These are phyloP conservation scores for Falco columbarius DNA, from an alignment of 2,797 vertebrate species.

Conservation along the genomic window DNA sequence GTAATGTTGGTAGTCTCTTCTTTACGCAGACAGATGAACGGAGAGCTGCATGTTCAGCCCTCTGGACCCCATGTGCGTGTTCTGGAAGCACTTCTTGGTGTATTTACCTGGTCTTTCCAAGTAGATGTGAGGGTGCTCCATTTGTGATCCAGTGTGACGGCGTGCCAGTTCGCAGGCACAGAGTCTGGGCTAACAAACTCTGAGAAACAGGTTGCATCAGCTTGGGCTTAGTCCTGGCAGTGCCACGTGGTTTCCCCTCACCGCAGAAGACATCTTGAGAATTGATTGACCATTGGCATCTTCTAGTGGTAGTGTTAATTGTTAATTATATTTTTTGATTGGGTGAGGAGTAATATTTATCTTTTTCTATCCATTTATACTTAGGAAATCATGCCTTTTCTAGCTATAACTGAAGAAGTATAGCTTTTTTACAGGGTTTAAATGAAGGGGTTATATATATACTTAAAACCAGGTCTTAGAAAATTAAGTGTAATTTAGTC, in stretches of 20 bases:
- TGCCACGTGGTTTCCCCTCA: not conserved
- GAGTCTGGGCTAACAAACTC: not conserved
- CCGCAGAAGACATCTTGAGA: not conserved
- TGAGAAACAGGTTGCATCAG: not conserved
- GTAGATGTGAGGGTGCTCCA: not conserved
- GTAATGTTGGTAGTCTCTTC: not conserved
- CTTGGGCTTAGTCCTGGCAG: not conserved
- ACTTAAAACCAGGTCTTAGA: slow-evolving; percentile 68
- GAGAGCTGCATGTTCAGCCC: not conserved
- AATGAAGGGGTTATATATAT: slow-evolving; percentile 44
- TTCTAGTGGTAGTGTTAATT: not conserved
- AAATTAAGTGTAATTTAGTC: slow-evolving; percentile 57
- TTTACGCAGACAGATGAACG: not conserved
- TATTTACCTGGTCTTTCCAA: not conserved
- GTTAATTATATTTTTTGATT: not conserved
- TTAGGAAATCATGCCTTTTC: slow-evolving; percentile 29
- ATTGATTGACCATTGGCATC: not conserved
- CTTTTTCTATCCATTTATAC: slow-evolving; percentile 20
- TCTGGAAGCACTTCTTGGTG: not conserved
- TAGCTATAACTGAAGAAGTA: slow-evolving; percentile 38
- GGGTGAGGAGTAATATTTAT: not conserved
- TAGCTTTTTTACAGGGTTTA: slow-evolving; percentile 58
- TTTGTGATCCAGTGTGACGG: not conserved
- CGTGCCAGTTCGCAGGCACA: accelerated
- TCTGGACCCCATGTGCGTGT: accelerated